Conservation (phyloP, 1,140 invertebrate genomes). For the Cherax destructor region DNA sequence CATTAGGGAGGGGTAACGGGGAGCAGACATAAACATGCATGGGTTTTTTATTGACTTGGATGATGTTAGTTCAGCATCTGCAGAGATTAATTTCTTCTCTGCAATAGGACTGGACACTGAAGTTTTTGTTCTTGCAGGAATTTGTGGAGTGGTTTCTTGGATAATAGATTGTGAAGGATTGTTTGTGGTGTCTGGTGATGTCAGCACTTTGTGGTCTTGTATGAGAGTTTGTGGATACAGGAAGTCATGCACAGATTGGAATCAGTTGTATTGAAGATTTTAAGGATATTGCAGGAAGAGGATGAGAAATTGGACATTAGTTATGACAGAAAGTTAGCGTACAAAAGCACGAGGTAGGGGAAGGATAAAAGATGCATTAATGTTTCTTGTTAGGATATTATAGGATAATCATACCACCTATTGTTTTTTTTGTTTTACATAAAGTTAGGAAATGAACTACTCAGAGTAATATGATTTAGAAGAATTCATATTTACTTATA, state of each 20-base stretch:
- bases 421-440: not conserved
- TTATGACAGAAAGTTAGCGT: slow-evolving; percentile 59
- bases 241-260: not conserved
- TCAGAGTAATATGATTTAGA: too few species aligned
- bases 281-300: not conserved
- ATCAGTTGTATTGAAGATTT: not conserved
- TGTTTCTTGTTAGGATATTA: slow-evolving; percentile 27
- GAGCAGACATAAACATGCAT: slow-evolving; percentile 67
- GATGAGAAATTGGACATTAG: not conserved
- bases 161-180: not conserved
- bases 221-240: not conserved
- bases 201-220: not conserved
- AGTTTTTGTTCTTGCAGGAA: slow-evolving; percentile 26
- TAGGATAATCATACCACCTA: not conserved
- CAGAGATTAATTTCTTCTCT: not conserved
- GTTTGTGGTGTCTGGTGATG: not conserved
- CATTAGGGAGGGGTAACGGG: slow-evolving; percentile 71
- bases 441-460: not conserved
- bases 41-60: slow-evolving; percentile 16
- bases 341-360: slow-evolving; percentile 60
- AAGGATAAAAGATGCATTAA: slow-evolving; percentile 50
- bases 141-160: slow-evolving; percentile 8
- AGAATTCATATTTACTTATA: too few species aligned
- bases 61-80: not conserved
- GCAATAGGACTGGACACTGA: slow-evolving; percentile 13